Conservation (phyloP, 1,140 invertebrate genomes). For the Diachasma alloeum region DNA sequence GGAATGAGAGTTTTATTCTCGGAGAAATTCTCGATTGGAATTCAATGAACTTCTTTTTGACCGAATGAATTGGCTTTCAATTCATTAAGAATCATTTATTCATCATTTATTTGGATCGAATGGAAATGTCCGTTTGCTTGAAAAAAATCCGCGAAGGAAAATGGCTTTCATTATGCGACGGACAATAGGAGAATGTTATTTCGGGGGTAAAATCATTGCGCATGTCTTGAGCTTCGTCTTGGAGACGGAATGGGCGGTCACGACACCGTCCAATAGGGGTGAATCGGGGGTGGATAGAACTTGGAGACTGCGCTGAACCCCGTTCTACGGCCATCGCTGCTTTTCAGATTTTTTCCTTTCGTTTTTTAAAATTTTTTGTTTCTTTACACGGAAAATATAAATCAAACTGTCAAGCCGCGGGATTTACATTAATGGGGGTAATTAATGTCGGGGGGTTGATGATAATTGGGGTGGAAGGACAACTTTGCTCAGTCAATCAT, state of each 20-base stretch:
- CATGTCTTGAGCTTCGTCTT: conserved; percentile 10
- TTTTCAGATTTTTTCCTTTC: not conserved
- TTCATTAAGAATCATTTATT: too few species aligned
- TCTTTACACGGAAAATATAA: not conserved
- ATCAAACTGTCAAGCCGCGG: not conserved
- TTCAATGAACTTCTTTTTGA: too few species aligned
- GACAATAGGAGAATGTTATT: not conserved
- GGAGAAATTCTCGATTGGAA: too few species aligned
- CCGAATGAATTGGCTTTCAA: too few species aligned
- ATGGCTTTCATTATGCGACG: not conserved
- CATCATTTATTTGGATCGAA: too few species aligned
- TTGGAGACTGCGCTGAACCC: conserved; percentile 4
- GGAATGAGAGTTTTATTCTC: too few species aligned
- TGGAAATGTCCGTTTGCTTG: too few species aligned
- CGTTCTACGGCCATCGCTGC: conserved; percentile 11
- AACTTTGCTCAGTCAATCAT: too few species aligned
- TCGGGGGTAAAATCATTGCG: not conserved
- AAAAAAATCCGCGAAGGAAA: too few species aligned
- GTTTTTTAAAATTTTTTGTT: not conserved
- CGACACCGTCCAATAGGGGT: conserved; percentile 19
- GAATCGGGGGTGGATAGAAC: not conserved
- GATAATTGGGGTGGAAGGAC: too few species aligned
- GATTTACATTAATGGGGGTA: too few species aligned
- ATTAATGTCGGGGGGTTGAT: too few species aligned
- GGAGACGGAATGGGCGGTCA: conserved; percentile 8